Evolutionary conservation across 2,797 vertebrate genomes (phyloP), one percentile per base, ranked within the genome.

Genomic region (Meda fulgida): DNA sequence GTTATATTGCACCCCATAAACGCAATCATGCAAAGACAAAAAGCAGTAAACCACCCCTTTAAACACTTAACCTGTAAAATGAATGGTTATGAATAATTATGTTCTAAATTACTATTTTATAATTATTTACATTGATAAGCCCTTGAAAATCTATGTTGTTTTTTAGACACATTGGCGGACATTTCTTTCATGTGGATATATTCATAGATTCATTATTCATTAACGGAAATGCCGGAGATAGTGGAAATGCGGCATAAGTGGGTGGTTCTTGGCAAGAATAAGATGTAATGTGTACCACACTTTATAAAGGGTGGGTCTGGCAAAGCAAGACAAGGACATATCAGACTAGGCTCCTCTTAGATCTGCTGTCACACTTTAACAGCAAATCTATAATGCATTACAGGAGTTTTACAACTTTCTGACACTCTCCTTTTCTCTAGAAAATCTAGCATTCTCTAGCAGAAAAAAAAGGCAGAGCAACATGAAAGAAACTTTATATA

Each of bases 371-470:
- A 67, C n/a, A 77, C 72, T 55, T 9, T 55, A 60, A 71, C 66
- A 40, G 46, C 9, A 55, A 81, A 81, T 71, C 66, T 58, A 81
- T 81, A 40, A 71, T 58, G 66, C 46, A 81, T 58, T 81, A 70
- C 31, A 55, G 40, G 4, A 67, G 43, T 66, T 60, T 43, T n/a
- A 63, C n/a, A 78, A 66, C 40, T 48, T 80, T 80, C 78, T 46
- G n/a, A 65, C 19, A n/a, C 14, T 38, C 78, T 71, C 5, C 66
- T 43, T 81, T 58, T 66, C 19, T 66, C 40, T 16, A 66, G 5
- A 78, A 78, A 78, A 78, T 78, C 38, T 48, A 48, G 7, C 53
- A 81, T 40, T 14, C 46, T 38, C 23, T 11, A 38, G 23, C 34
- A 71, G 66, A 58, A 70, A 70, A 48, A n/a, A 78, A 81, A 55